Base-by-base conservation (phyloP, 2,113 vertebrate species). In the Leptosomus discolor region DNA sequence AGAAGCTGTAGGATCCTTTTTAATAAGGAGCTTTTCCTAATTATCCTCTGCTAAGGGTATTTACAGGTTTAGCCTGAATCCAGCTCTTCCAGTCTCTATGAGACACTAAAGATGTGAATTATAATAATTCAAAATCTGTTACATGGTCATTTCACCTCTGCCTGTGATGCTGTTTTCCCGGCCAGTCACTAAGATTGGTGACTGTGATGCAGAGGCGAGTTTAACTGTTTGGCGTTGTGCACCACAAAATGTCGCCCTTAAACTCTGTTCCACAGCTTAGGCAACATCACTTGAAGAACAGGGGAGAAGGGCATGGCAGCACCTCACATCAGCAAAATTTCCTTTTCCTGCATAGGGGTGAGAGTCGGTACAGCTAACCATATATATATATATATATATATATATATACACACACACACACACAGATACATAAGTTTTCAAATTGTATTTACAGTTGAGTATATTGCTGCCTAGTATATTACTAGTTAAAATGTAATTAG, bases 161-260 rank as follows among this genome's bases (percentile, higher is more conserved):
- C 29, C 39, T 48, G n/a, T 43, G 45, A 34, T 43, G 13, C 30
- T 71, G 45, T 36, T 65, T 4, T 54, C 7, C 26, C 22, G 1
- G 32, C 11, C 50, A 70, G 37, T 29, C 29, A 11, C 36, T 64
- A n/a, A 9, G 39, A 27, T 3, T 36, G 30, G 26, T 64, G n/a
- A 43, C 19, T 1, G 2, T 0, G 2, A 30, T 50, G 58, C 27
- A 34, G 45, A 87, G 26, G 39, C 1, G 1, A 70, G 26, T 85
- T 90, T 36, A 80, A 23, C 26, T 0, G 2, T 37, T 64, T 1
- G 4, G 17, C 64, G 34, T 27, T 0, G 0, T 29, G 36, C 15
- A 22, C 16, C 9, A 43, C 11, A 29, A 30, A 54, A 41, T 8
- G 5, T 70, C 19, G 54, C 8, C 8, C 19, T 67, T n/a, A 37